phyloP scores from a whole-genome alignment of 1,140 invertebrate genomes.

The Gonioctena quinquepunctata region DNA sequence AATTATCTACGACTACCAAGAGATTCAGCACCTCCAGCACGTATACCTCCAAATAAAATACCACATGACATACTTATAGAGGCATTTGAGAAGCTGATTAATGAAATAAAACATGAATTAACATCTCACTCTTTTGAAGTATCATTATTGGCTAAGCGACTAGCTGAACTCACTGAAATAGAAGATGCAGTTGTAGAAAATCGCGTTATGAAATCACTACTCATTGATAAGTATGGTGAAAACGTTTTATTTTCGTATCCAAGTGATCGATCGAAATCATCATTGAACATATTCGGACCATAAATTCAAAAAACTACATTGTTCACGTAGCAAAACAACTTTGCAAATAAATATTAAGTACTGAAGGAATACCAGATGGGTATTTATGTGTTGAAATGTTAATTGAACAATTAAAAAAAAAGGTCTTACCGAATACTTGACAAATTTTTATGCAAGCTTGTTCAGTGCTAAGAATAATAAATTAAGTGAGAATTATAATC shows the following conservation, averaged over 20 bases:
- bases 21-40: neutral
- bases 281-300: slow-evolving; percentile 21
- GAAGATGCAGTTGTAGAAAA: slow-evolving; percentile 23
- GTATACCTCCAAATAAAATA: slow-evolving; percentile 19
- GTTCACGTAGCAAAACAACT: slow-evolving; percentile 13
- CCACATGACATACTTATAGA: slow-evolving; percentile 13
- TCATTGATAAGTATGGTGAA: slow-evolving; percentile 21
- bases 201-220: slow-evolving; percentile 24
- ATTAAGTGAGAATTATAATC: neutral
- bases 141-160: slow-evolving; percentile 20
- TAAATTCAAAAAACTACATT: slow-evolving; percentile 10
- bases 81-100: slow-evolving; percentile 24
- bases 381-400: neutral
- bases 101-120: slow-evolving; percentile 25
- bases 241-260: slow-evolving; percentile 31
- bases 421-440: neutral
- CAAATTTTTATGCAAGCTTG: neutral
- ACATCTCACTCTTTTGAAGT: slow-evolving; percentile 26
- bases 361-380: slow-evolving; percentile 16
- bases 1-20: slow-evolving; percentile 8
- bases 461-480: neutral
- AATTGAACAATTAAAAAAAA: neutral
- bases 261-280: slow-evolving; percentile 25
- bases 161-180: slow-evolving; percentile 26
- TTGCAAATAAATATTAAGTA: slow-evolving; percentile 18